Conservation (phyloP, 2,797 vertebrate species). For the Buphagus erythrorhynchus region DNA sequence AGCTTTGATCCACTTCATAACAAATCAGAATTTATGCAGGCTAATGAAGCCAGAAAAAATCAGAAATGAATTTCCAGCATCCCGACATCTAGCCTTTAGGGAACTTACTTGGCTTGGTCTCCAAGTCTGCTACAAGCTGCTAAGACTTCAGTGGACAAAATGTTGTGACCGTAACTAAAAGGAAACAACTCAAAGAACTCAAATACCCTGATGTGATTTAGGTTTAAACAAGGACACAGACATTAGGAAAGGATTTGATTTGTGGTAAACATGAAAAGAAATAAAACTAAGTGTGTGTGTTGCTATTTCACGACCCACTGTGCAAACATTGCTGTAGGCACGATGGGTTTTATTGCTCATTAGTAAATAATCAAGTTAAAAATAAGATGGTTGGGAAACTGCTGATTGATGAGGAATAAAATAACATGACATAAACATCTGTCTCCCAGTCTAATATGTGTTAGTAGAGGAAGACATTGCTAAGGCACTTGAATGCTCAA, state of each 20-base stretch:
- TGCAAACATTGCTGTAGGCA: slow-evolving; percentile 55
- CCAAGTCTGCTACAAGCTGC: slow-evolving; percentile 37
- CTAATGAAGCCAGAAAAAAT: slow-evolving; percentile 59
- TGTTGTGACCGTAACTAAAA: slow-evolving; percentile 28
- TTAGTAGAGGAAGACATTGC: slow-evolving; percentile 20
- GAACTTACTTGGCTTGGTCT: slow-evolving; percentile 30
- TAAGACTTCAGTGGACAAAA: slow-evolving; percentile 49
- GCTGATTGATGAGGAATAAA: slow-evolving; percentile 76
- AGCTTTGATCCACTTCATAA: slow-evolving; percentile 55
- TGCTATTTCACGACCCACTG: slow-evolving; percentile 52
- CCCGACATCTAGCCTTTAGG: slow-evolving; percentile 28
- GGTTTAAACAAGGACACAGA: slow-evolving; percentile 48
- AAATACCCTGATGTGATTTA: slow-evolving; percentile 7
- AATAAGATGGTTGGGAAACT: slow-evolving; percentile 68
- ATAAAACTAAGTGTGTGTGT: slow-evolving; percentile 33
- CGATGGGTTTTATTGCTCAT: slow-evolving; percentile 67
- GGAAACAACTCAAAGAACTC: background rate
- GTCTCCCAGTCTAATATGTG: slow-evolving; percentile 52
- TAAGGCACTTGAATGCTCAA: slow-evolving; percentile 63
- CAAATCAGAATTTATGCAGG: slow-evolving; percentile 58
- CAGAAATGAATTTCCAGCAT: slow-evolving; percentile 49
- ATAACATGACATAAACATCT: slow-evolving; percentile 69
- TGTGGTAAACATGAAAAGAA: slow-evolving; percentile 36
- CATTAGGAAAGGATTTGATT: slow-evolving; percentile 54
- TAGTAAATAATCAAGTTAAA: slow-evolving; percentile 77